These are phyloP conservation scores for Sus cebifrons DNA, from an alignment of 2,797 vertebrate species.

Conservation along the genomic window DNA sequence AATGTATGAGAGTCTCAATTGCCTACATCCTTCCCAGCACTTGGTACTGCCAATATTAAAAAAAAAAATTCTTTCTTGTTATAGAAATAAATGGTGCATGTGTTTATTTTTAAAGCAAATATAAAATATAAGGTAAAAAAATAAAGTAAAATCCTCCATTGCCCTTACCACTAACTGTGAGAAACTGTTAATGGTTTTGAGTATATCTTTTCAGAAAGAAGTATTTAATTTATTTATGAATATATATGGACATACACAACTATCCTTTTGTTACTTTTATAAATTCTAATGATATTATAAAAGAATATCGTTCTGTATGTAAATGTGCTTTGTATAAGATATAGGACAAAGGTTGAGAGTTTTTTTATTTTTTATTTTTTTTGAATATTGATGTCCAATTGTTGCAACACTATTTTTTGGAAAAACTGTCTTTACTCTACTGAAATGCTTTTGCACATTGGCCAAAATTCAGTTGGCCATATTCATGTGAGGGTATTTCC, in stretches of 20 bases:
- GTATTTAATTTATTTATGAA: slow-evolving; percentile 11
- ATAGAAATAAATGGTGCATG: neutral
- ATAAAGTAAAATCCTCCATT: neutral
- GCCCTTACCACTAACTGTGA: neutral
- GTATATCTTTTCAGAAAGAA: slow-evolving; percentile 5
- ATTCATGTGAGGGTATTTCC: neutral
- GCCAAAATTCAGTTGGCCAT: slow-evolving; percentile 4
- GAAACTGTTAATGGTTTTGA: neutral
- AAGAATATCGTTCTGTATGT: neutral
- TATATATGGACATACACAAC: neutral
- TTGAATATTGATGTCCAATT: slow-evolving; percentile 23
- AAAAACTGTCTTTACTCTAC: slow-evolving; percentile 3
- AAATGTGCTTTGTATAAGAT: slow-evolving; percentile 10
- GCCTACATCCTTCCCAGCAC: neutral
- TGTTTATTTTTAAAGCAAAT: slow-evolving; percentile 33
- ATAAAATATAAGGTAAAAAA: neutral
- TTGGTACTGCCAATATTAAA: neutral
- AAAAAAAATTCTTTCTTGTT: neutral
- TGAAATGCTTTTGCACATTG: slow-evolving; percentile 10
- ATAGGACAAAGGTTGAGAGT: neutral
- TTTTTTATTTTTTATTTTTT: neutral
- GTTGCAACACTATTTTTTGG: neutral
- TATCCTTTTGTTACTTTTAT: neutral
- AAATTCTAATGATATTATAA: neutral
- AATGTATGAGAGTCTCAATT: neutral